Evolutionary conservation across 1,140 invertebrate genomes (phyloP).

Genomic region (Bemisia tabaci): DNA sequence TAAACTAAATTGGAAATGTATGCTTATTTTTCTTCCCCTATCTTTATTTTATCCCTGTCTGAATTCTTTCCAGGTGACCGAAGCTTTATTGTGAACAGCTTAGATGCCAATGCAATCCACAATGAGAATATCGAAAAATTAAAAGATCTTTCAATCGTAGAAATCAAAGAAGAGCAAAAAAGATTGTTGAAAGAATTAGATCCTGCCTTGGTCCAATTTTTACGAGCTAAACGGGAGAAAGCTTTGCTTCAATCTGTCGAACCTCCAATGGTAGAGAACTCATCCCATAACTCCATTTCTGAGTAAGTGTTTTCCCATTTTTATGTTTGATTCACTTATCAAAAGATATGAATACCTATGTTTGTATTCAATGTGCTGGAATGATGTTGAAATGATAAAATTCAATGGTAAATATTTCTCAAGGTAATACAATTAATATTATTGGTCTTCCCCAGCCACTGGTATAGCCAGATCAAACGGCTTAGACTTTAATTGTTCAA

Average conservation of each 20-base stretch:
- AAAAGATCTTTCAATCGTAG: slow-evolving; percentile 49
- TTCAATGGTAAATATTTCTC: too few species aligned
- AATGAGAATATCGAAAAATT: slow-evolving; percentile 54
- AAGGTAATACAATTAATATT: too few species aligned
- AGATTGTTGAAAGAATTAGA: slow-evolving; percentile 48
- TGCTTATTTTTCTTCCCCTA: too few species aligned
- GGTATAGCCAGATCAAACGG: too few species aligned
- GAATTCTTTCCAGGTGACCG: slow-evolving; percentile 21
- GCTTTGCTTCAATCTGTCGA: slow-evolving; percentile 21
- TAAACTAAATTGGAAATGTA: too few species aligned
- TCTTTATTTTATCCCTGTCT: too few species aligned
- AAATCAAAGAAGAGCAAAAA: slow-evolving; percentile 59
- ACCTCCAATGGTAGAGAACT: slow-evolving; percentile 19
- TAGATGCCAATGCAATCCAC: slow-evolving; percentile 49
- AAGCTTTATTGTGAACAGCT: slow-evolving; percentile 39
- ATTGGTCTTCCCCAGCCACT: too few species aligned
- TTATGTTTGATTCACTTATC: slow-evolving; percentile 1
- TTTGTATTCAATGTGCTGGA: too few species aligned
- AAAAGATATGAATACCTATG: too few species aligned
- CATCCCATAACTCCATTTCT: slow-evolving; percentile 22
- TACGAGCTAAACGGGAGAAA: slow-evolving; percentile 40
- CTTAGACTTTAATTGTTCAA: too few species aligned
- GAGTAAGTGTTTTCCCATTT: slow-evolving; percentile 15
- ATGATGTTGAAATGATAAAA: too few species aligned
- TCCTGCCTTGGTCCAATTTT: slow-evolving; percentile 47